A percentile compares a stretch with the other conserved stretches of the same genome.
Evolutionary conservation across 1,140 invertebrate genomes (phyloP).

Genomic region (Rhagoletis zephyria): DNA sequence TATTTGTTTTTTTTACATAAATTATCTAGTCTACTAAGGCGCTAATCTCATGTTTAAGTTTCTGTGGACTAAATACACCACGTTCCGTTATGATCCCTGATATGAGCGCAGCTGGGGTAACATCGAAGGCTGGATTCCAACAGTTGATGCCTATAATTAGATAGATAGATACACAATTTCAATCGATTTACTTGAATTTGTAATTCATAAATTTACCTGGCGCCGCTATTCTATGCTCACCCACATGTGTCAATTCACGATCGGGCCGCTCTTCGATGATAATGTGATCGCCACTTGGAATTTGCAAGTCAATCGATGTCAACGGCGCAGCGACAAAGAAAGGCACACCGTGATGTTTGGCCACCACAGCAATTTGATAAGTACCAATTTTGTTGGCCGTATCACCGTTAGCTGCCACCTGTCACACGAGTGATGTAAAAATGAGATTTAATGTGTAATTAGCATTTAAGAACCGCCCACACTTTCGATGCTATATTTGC

Average conservation of each 20-base stretch:
- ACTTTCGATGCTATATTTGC: slow-evolving; percentile 52
- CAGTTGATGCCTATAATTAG: slow-evolving; percentile 85
- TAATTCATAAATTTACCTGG: slow-evolving; percentile 75
- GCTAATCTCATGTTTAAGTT: slow-evolving; percentile 66
- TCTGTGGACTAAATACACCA: slow-evolving; percentile 83
- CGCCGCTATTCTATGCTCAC: slow-evolving; percentile 87
- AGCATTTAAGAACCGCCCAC: slow-evolving; percentile 28
- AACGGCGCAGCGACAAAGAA: slow-evolving; percentile 96
- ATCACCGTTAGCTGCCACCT: slow-evolving; percentile 94
- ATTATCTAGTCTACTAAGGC: slow-evolving; percentile 66
- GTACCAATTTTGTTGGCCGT: slow-evolving; percentile 99
- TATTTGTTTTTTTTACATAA: neutral
- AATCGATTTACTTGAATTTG: neutral
- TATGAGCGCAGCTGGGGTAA: slow-evolving; percentile 95
- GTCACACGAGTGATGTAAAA: neutral
- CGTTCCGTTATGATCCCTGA: slow-evolving; percentile 96
- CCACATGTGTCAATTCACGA: slow-evolving; percentile 91
- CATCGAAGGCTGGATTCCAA: slow-evolving; percentile 99
- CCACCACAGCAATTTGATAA: slow-evolving; percentile 94
- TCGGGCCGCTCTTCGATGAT: slow-evolving; percentile 94
- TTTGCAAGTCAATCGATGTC: slow-evolving; percentile 90
- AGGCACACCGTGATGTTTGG: slow-evolving; percentile 91
- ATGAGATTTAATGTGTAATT: slow-evolving; percentile 37
- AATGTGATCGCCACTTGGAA: slow-evolving; percentile 87
- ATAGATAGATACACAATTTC: neutral